Evolutionary conservation across 2,113 vertebrate genomes (phyloP).

Genomic region (Sarotherodon lohbergeri): DNA sequence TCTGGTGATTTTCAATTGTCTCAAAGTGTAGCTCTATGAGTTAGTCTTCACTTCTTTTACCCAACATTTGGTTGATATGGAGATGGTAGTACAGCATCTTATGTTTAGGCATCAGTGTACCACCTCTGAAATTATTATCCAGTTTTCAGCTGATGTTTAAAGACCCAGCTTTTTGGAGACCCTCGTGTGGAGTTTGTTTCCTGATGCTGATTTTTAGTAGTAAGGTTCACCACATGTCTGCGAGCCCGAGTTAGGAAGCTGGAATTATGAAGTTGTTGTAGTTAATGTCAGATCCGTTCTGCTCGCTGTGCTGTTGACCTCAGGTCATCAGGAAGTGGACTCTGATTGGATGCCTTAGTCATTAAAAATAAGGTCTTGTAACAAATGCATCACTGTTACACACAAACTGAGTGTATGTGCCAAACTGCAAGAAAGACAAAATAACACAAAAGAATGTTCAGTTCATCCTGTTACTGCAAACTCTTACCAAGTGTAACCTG

Average conservation of each 20-base stretch:
- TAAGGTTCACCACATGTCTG: not conserved
- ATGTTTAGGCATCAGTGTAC: not conserved
- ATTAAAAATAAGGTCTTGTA: not conserved
- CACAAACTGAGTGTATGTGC: not conserved
- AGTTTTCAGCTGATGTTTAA: not conserved
- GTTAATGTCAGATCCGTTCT: not conserved
- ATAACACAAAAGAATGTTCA: slow-evolving; percentile 9
- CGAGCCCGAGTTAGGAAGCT: not conserved
- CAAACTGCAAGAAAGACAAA: not conserved
- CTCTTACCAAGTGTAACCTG: slow-evolving; percentile 50
- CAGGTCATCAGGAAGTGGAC: not conserved
- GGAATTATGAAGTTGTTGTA: not conserved
- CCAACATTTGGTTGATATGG: not conserved
- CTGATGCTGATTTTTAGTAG: not conserved
- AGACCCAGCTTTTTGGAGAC: not conserved
- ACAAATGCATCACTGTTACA: slow-evolving; percentile 7
- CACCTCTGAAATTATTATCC: not conserved
- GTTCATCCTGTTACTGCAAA: slow-evolving; percentile 35
- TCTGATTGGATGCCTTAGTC: not conserved
- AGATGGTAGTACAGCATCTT: not conserved
- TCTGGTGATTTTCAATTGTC: not conserved
- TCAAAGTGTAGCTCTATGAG: not conserved
- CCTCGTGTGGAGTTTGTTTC: not conserved
- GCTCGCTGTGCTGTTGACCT: not conserved
- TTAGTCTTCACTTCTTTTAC: not conserved